phyloP scores from a whole-genome alignment of 2,113 vertebrate species.

The Ctenodactylus gundi region DNA sequence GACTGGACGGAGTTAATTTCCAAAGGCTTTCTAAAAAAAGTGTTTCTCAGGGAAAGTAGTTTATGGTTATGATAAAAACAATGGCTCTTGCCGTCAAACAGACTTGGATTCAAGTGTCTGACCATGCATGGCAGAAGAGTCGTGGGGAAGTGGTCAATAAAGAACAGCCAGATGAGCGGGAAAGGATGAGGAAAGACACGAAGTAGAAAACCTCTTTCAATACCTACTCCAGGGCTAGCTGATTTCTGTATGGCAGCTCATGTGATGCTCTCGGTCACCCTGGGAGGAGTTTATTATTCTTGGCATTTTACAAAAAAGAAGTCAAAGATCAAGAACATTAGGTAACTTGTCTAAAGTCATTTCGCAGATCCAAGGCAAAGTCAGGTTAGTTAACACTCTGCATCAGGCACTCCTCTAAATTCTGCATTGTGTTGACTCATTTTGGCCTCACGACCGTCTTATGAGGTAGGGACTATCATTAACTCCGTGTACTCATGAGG shows the following conservation, averaged over 20 bases:
- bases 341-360: neutral
- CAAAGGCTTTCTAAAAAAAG: neutral
- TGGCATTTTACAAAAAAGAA: constrained; percentile 6
- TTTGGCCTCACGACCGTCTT: neutral
- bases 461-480: neutral
- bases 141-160: neutral
- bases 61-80: neutral
- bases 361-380: neutral
- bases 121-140: too few relatives aligned
- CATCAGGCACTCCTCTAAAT: neutral
- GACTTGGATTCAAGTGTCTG: neutral
- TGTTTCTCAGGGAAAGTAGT: neutral
- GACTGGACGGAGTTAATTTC: neutral
- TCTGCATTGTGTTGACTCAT: neutral
- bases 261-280: neutral
- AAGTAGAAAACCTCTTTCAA: neutral
- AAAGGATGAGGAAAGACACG: neutral
- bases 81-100: neutral
- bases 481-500: neutral
- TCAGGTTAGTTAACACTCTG: neutral
- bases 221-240: too few relatives aligned
- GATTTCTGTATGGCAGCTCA: neutral
- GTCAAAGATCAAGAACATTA: neutral
- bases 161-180: neutral
- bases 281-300: neutral